These are phyloP conservation scores for Saimiri boliviensis DNA, from an alignment of 2,113 vertebrate species.

Conservation along the genomic window DNA sequence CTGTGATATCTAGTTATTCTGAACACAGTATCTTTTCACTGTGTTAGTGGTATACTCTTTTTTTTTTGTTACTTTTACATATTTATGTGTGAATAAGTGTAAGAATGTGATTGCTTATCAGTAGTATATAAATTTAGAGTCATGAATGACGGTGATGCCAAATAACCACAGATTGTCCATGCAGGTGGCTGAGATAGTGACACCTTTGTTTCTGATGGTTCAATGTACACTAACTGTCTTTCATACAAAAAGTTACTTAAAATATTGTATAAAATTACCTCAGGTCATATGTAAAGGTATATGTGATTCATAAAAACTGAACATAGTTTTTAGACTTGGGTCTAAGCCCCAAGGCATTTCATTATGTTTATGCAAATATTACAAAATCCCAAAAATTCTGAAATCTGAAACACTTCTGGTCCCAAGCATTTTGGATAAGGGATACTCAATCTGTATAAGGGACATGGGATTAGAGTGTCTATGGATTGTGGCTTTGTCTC, in stretches of 20 bases:
- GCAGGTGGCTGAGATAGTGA: not conserved
- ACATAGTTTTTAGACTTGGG: not conserved
- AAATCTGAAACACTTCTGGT: not conserved
- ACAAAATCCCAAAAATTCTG: not conserved
- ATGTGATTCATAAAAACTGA: not conserved
- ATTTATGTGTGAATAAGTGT: not conserved
- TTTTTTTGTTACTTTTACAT: not conserved
- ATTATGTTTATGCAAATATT: not conserved
- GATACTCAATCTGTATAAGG: not conserved
- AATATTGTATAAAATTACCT: not conserved
- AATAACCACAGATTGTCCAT: not conserved
- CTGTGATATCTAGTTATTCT: not conserved
- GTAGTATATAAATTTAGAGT: not conserved
- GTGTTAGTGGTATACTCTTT: not conserved
- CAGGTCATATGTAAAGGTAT: not conserved
- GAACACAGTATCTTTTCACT: not conserved
- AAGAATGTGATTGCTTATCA: not conserved
- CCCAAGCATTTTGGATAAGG: not conserved
- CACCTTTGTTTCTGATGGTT: not conserved
- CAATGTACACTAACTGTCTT: not conserved
- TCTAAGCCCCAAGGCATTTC: not conserved
- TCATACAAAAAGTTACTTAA: not conserved
- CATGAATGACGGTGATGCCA: not conserved
- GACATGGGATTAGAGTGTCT: not conserved
- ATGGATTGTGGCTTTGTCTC: not conserved